Evolutionary conservation across 2,888 invertebrate genomes (phyloP), one percentile per base, ranked within the genome.

Genomic region (Drosophila bunnanda): DNA sequence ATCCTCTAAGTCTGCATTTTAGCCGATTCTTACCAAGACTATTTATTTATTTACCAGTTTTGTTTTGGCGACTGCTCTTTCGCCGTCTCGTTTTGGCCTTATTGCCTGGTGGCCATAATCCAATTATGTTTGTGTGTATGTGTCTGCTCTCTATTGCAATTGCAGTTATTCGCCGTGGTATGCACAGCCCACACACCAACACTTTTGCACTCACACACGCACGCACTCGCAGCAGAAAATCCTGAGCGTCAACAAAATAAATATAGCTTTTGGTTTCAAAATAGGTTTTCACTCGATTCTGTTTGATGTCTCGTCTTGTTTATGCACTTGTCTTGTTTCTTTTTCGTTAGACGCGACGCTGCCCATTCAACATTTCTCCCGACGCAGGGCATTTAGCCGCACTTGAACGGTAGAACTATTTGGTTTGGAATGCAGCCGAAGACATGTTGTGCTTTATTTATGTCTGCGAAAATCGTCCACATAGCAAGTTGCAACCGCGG

Each of bases 21-120:
- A 30, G 46, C 38, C 20, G 48, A 67, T 74, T 60, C 56, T 54
- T 59, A 66, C 44, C 65, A 17, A 72, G 57, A 55, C 30, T 38
- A 32, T 48, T 55, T 79, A 43, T 48, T 52, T 78, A 80, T 76
- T 82, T 83, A 87, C 87, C 83, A 73, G 67, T 66, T 70, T 68
- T 57, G 62, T 65, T 57, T 64, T 65, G 56, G 39, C 53, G 62
- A 43, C 68, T 68, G 36, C 25, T 48, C 20, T 22, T 64, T 34
- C 22, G 50, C 20, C 34, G 50, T 22, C 57, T 69, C 62, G 59
- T 41, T 39, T 12, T 30, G 68, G 67, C 67, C 67, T 68, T 68
- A 67, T 67, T 67, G 67, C 56, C 67, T 43, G 66, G 67, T 41
- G 56, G 64, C 53, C 65, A 69, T 82, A 82, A 80, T 82, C 82